A percentile compares a stretch with the other conserved stretches of the same genome.
phyloP scores from a whole-genome alignment of 2,888 invertebrate genomes.

The Acanthopleura granulata region DNA sequence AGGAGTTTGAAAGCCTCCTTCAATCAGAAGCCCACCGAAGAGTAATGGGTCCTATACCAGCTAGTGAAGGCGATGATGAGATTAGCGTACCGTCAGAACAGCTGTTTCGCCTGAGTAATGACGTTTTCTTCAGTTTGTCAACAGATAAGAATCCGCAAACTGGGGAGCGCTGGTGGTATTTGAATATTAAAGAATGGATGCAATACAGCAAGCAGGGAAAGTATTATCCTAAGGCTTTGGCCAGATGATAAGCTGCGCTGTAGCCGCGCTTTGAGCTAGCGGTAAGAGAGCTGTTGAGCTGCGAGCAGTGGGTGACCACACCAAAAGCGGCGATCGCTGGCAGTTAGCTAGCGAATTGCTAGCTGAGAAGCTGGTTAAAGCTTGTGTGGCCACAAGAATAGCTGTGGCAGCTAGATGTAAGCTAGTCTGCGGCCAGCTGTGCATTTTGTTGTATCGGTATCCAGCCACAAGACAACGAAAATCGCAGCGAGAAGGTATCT shows the following conservation, averaged over 20 bases:
- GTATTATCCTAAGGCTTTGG: neutral
- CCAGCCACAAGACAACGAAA: neutral
- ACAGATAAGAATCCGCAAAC: no score
- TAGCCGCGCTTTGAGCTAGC: neutral
- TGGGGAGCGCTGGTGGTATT: no score
- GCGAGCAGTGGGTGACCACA: neutral
- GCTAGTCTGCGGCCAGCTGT: neutral
- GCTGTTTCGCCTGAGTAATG: no score
- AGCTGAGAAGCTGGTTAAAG: neutral
- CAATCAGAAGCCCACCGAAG: no score
- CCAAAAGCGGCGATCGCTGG: neutral
- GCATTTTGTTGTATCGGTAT: neutral
- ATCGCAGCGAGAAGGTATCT: neutral
- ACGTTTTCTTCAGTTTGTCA: no score
- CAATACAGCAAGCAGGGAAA: no score
- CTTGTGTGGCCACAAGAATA: neutral
- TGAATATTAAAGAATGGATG: no score
- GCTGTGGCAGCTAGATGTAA: neutral
- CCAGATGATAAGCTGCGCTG: neutral
- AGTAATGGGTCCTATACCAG: no score
- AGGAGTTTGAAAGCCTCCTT: no score
- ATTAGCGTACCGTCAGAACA: no score
- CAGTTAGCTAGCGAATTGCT: conserved; percentile 1
- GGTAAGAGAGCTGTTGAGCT: neutral
- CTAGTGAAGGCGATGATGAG: no score